phyloP scores from a whole-genome alignment of 2,888 invertebrate genomes.

The Andrena dorsata region DNA sequence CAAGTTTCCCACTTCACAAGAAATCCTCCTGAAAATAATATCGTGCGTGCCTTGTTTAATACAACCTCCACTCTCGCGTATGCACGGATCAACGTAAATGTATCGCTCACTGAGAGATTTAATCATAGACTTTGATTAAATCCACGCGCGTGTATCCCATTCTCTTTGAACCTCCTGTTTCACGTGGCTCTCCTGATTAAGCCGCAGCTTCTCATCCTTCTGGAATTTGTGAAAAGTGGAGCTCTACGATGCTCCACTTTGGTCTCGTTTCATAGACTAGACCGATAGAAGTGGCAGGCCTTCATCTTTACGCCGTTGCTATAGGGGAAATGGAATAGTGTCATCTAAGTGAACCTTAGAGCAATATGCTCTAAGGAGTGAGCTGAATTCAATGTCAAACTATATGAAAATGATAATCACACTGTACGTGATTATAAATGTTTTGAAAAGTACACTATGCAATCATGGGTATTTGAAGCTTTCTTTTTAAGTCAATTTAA shows the following conservation, averaged over 20 bases:
- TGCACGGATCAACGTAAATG: neutral
- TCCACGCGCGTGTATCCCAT: slow-evolving; percentile 19
- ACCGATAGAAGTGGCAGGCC: neutral
- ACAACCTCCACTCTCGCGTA: neutral
- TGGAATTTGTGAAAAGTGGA: slow-evolving; percentile 6
- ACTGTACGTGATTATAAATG: too few species aligned
- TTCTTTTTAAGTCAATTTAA: too few species aligned
- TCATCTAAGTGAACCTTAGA: neutral
- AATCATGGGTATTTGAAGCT: too few species aligned
- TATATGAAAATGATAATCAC: too few species aligned
- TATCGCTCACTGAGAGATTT: slow-evolving; percentile 31
- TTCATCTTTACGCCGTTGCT: too few species aligned
- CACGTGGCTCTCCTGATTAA: slow-evolving; percentile 36
- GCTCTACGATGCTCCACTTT: neutral
- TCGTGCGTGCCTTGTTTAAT: neutral
- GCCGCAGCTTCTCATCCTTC: slow-evolving; percentile 2
- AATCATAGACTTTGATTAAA: slow-evolving; percentile 43
- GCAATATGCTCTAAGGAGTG: neutral
- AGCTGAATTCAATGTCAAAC: too few species aligned
- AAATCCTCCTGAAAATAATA: neutral
- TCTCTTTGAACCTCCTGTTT: slow-evolving; percentile 47
- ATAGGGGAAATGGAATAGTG: neutral
- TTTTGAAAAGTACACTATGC: too few species aligned
- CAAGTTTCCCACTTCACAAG: neutral
- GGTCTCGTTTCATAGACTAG: neutral